Conservation (phyloP, 2,113 vertebrate genomes). For the Anarhynchus alexandrinus region DNA sequence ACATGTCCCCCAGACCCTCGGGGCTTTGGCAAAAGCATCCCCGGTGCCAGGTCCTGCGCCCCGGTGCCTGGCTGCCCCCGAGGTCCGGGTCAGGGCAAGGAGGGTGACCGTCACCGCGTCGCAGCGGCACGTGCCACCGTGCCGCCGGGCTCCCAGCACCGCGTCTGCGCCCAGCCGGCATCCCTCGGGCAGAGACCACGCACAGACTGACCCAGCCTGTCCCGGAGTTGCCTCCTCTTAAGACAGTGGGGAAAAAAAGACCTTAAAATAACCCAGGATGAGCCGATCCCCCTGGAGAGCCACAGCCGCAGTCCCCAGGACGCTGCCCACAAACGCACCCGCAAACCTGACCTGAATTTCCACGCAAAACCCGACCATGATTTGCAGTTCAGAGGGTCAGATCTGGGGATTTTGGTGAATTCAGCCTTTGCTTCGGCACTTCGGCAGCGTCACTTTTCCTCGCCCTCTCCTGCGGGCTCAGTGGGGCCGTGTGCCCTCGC, state of each 20-base stretch:
- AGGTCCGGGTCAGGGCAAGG: background rate
- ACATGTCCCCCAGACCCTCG: background rate
- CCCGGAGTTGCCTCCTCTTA: background rate
- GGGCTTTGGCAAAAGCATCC: background rate
- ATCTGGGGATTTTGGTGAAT: too few relatives aligned
- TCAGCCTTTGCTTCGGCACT: too few relatives aligned
- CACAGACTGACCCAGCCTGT: background rate
- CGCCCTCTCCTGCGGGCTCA: fast-evolving
- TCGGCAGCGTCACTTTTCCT: fast-evolving
- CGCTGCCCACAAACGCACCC: too few relatives aligned
- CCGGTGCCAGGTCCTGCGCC: background rate
- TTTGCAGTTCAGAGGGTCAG: background rate
- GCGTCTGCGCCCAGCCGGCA: background rate
- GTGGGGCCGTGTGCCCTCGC: fast-evolving
- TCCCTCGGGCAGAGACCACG: background rate
- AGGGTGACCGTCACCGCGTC: fast-evolving
- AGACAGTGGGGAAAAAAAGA: background rate
- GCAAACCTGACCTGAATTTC: background rate
- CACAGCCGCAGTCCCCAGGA: fast-evolving
- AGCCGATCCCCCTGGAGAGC: too few relatives aligned
- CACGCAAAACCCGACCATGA: fast-evolving
- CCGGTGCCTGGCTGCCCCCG: fast-evolving
- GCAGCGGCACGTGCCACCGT: background rate
- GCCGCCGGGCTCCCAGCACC: background rate
- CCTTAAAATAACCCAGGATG: background rate